Conservation (phyloP, 2,797 vertebrate genomes). For the Sebastes hubbsi region DNA sequence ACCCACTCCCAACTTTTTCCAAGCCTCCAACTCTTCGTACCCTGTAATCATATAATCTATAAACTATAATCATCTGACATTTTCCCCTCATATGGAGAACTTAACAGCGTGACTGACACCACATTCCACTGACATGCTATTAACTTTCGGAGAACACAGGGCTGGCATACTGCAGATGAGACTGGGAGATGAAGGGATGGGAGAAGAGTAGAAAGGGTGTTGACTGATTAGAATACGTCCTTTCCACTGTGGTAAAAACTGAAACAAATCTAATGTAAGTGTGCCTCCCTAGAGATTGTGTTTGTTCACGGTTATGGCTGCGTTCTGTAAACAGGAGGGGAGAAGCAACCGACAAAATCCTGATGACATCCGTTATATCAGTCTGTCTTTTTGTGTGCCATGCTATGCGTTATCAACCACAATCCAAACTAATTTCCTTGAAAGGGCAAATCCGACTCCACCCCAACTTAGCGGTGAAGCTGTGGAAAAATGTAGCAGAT, state of each 20-base stretch:
- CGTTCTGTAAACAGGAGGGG: slow-evolving; percentile 65
- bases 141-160: neutral
- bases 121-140: slow-evolving; percentile 16
- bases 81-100: slow-evolving; percentile 1
- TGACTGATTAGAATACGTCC: neutral
- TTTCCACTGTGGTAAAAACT: slow-evolving; percentile 11
- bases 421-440: slow-evolving; percentile 59
- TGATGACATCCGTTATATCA: slow-evolving; percentile 25
- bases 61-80: slow-evolving; percentile 10
- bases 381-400: slow-evolving; percentile 12
- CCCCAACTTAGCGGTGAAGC: neutral
- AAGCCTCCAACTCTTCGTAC: slow-evolving; percentile 3
- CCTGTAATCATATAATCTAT: too few relatives aligned
- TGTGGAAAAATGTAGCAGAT: slow-evolving; percentile 13
- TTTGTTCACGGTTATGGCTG: slow-evolving; percentile 61
- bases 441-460: slow-evolving; percentile 33
- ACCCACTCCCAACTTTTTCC: slow-evolving; percentile 2
- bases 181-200: neutral
- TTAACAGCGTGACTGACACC: slow-evolving; percentile 3
- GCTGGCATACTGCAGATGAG: neutral
- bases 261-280: slow-evolving; percentile 1
- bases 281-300: slow-evolving; percentile 14
- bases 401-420: slow-evolving; percentile 30
- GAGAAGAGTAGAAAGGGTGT: neutral
- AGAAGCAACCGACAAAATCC: slow-evolving; percentile 34